Evolutionary conservation across 2,797 vertebrate genomes (phyloP).

Genomic region (Cyclura pinguis): DNA sequence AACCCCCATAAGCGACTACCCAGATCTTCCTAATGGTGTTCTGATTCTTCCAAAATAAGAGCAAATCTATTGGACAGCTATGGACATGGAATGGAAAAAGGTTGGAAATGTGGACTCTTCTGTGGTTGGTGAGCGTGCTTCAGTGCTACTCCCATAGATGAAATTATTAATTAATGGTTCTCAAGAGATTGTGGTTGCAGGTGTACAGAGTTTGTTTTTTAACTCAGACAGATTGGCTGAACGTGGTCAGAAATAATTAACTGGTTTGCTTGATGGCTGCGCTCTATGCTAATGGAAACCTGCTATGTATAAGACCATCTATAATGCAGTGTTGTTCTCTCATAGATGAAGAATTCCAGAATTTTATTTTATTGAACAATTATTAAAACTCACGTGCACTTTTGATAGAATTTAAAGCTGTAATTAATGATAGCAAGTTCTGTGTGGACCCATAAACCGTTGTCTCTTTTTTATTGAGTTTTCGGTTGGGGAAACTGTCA

Average conservation of each 20-base stretch:
- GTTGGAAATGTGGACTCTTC: background rate
- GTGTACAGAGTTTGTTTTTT: background rate
- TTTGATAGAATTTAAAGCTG: background rate
- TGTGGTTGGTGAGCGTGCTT: slow-evolving; percentile 10
- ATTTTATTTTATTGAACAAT: background rate
- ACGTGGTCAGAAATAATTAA: slow-evolving; percentile 3
- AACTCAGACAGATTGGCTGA: slow-evolving; percentile 22
- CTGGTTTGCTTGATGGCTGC: background rate
- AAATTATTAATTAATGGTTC: slow-evolving; percentile 45
- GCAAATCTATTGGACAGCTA: slow-evolving; percentile 30
- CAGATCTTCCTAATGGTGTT: slow-evolving; percentile 12
- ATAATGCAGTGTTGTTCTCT: background rate
- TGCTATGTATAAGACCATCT: background rate
- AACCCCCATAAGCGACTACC: background rate
- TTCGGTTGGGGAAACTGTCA: background rate
- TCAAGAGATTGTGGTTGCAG: slow-evolving; percentile 17
- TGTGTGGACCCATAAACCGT: background rate
- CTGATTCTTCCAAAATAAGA: slow-evolving; percentile 16
- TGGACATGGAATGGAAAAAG: background rate
- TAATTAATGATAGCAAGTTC: background rate
- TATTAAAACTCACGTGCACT: background rate
- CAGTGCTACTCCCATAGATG: slow-evolving; percentile 6
- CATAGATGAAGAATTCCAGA: background rate
- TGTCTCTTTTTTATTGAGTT: background rate
- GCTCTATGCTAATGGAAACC: background rate